Evolutionary conservation across 2,797 vertebrate genomes (phyloP).

Genomic region (Anguilla marmorata): DNA sequence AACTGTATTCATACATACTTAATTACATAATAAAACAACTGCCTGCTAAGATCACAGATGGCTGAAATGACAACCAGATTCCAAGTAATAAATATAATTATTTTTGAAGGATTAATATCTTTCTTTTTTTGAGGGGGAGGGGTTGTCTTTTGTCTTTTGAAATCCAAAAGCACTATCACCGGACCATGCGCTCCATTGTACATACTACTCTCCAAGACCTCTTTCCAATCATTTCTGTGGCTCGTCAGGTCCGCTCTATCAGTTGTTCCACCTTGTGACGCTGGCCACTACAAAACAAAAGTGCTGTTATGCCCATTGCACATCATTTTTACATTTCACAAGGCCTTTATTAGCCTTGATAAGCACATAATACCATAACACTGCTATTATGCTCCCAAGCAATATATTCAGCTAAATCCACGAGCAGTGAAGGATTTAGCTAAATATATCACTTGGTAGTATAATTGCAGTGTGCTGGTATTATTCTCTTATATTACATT

Average conservation of each 20-base stretch:
- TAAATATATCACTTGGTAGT: no score
- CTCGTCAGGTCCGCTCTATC: no score
- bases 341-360: not conserved
- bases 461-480: no score
- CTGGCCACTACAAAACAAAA: slow-evolving; percentile 3
- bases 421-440: no score
- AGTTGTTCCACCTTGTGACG: not conserved
- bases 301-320: not conserved
- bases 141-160: not conserved
- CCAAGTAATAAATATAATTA: not conserved
- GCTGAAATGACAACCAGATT: not conserved
- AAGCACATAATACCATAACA: not conserved
- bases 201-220: not conserved
- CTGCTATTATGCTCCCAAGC: not conserved
- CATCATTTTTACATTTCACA: not conserved
- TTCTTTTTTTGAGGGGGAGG: not conserved
- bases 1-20: not conserved
- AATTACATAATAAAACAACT: not conserved
- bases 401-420: not conserved
- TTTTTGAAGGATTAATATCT: not conserved
- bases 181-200: not conserved
- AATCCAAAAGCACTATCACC: not conserved
- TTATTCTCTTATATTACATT: no score
- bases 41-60: not conserved
- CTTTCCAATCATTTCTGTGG: not conserved